Base-by-base conservation (phyloP, 2,113 vertebrate genomes). In the Vulpes ferrilata region DNA sequence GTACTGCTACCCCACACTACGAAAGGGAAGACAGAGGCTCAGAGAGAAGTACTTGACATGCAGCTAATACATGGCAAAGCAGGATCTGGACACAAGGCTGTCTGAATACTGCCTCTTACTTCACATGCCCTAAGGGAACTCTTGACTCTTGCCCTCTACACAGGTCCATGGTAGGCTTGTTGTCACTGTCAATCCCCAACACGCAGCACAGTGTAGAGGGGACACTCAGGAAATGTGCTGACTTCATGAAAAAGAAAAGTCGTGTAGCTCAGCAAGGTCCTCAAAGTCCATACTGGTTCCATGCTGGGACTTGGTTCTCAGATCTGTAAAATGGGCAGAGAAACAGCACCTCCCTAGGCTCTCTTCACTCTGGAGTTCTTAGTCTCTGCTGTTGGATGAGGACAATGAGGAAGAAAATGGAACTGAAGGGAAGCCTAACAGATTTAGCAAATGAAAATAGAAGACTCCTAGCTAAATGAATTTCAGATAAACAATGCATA, bases 11-110 rank as follows among this genome's bases (percentile, higher is more conserved):
- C 82, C 23, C 76, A 55, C 0, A 5, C 9, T 0, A 22, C n/a
- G 30, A 65, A 93, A 82, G 27, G 53, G 25, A 51, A 64, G n/a
- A 27, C 67, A 6, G 17, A 88, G 69, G 19, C 35, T 60, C 55
- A 8, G n/a, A 51, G 15, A 48, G 30, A 30, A 43, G 81, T 3
- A 51, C 19, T 11, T 20, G 25, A 8, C 27, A 0, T 0, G 3
- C 17, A 20, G 43, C 43, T 7, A 7, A 82, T 3, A 25, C 12
- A 13, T 0, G 11, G 30, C 27, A 55, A 27, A 48, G 1, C 2
- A 3, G 69, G n/a, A 16, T 19, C 38, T 10, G 7, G 43, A 35
- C 27, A 62, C 23, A 25, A 27, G 11, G 43, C 78, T 32, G 76
- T 53, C 27, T 27, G 25, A 76, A n/a, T 85, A 43, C 60, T 71